These are phyloP conservation scores for Coilia nasus DNA, from an alignment of 2,797 vertebrate species.

Conservation along the genomic window DNA sequence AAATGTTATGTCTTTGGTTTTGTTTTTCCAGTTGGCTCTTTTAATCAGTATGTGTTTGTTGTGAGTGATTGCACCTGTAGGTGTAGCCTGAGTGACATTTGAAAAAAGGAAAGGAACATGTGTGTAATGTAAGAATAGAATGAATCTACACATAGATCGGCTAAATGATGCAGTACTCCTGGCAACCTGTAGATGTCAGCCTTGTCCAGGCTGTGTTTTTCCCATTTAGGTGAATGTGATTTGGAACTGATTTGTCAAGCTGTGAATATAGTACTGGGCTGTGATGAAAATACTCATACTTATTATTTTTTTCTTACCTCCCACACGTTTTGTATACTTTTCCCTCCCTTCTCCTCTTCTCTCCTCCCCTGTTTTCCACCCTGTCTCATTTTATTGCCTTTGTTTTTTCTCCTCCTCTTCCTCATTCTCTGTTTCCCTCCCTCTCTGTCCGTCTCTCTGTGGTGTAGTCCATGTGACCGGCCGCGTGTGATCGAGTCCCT, in stretches of 20 bases:
- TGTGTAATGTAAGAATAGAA: neutral
- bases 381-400: no score
- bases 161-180: neutral
- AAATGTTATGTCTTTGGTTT: neutral
- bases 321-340: no score
- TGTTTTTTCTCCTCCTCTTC: neutral
- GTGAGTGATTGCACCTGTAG: neutral
- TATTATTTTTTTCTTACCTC: no score
- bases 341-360: no score
- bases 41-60: neutral
- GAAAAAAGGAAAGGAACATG: neutral
- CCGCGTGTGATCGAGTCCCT: conserved; percentile 97
- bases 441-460: neutral
- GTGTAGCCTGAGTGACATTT: neutral
- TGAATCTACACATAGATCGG: neutral
- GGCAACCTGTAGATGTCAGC: conserved; percentile 34
- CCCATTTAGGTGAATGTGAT: neutral
- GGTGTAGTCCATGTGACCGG: conserved; percentile 91
- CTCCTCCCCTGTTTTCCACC: no score
- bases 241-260: neutral
- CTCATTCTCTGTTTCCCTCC: neutral
- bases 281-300: neutral
- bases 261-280: neutral
- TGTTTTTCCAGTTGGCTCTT: neutral
- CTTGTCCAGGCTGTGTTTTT: neutral